Conservation (phyloP, 92 coral and sea anemone genomes). For the Umimayanthus kanabou region DNA sequence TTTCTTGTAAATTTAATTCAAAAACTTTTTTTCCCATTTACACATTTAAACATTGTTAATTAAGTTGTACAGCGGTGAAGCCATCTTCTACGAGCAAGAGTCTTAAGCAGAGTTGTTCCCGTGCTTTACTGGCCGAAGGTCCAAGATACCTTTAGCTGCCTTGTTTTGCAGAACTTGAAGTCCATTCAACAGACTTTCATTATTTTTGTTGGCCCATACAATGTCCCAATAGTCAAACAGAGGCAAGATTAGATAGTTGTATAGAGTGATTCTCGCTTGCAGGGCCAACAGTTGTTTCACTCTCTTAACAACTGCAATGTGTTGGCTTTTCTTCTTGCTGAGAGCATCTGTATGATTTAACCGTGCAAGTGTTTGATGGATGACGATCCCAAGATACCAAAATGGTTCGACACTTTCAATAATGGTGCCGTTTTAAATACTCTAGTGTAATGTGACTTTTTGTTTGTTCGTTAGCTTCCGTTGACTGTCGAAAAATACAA, state of each 20-base stretch:
- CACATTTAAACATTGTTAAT: too few species aligned
- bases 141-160: not conserved
- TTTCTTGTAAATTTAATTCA: too few species aligned
- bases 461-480: not conserved
- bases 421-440: too few species aligned
- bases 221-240: slow-evolving; percentile 30
- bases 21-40: too few species aligned
- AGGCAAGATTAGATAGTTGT: slow-evolving; percentile 5
- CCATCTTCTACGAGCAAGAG: too few species aligned
- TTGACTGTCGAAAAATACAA: not conserved
- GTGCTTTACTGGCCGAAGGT: too few species aligned
- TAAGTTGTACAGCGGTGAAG: too few species aligned
- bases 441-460: not conserved
- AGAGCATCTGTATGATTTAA: slow-evolving; percentile 2
- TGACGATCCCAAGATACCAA: not conserved
- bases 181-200: slow-evolving; percentile 5
- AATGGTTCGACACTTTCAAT: not conserved
- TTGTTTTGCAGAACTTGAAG: not conserved
- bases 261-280: slow-evolving; percentile 3
- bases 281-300: slow-evolving; percentile 6
- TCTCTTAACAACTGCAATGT: not conserved
- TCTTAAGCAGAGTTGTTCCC: too few species aligned
- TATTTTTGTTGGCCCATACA: too few species aligned
- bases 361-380: not conserved
- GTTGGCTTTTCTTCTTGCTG: slow-evolving; percentile 22